Evolutionary conservation across 1,140 invertebrate species (phyloP).

Genomic region (Adelges cooleyi): DNA sequence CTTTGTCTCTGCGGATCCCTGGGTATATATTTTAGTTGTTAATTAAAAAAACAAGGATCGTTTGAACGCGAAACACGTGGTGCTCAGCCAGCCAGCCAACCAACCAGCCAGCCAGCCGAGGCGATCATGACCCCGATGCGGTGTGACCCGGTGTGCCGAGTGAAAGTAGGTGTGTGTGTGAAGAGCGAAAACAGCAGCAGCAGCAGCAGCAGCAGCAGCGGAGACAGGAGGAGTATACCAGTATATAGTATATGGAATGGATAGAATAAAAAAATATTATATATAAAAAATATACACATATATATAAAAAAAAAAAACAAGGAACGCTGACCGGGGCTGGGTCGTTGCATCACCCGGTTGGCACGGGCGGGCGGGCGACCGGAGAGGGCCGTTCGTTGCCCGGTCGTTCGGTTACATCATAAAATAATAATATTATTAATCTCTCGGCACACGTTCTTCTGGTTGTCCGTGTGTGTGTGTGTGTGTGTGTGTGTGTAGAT

Average conservation of each 20-base stretch:
- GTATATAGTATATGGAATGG: too few species aligned
- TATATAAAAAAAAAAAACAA: too few species aligned
- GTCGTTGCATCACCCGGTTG: neutral
- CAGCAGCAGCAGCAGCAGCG: neutral
- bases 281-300: too few species aligned
- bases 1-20: too few species aligned
- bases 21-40: too few species aligned
- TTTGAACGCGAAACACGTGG: constrained; percentile 2
- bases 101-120: too few species aligned
- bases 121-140: constrained; percentile 20
- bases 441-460: neutral
- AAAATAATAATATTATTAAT: too few species aligned
- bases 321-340: constrained; percentile 5
- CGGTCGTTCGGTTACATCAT: neutral
- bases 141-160: neutral
- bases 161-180: neutral
- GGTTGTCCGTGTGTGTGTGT: neutral
- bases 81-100: neutral
- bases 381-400: constrained; percentile 9
- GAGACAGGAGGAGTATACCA: neutral
- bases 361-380: neutral
- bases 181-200: neutral
- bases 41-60: too few species aligned
- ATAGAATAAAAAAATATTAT: too few species aligned
- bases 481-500: neutral